Conservation (phyloP, 1,140 invertebrate species). For the Odontomachus brunneus region DNA sequence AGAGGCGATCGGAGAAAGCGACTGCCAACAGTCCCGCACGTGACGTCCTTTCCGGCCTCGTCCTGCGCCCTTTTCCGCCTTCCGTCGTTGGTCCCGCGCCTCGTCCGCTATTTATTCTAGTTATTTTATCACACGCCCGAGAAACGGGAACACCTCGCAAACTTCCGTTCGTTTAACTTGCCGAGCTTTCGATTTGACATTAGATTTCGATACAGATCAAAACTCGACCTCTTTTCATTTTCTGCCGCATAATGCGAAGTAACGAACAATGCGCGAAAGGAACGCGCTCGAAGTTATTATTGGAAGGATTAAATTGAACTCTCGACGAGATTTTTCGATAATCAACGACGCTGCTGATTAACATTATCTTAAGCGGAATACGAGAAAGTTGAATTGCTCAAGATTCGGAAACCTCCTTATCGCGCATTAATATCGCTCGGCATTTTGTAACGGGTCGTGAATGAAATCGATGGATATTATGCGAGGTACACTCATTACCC, state of each 20-base stretch:
- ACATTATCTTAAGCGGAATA: conserved; percentile 9
- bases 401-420: conserved; percentile 35
- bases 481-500: conserved; percentile 36
- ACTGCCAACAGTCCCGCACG: conserved; percentile 78
- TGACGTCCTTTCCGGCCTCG: conserved; percentile 78
- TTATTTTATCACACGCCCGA: conserved; percentile 84
- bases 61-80: conserved; percentile 64
- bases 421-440: conserved; percentile 33
- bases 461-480: conserved; percentile 58
- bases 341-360: background rate
- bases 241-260: background rate
- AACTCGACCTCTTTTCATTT: background rate
- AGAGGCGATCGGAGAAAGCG: conserved; percentile 67
- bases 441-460: conserved; percentile 31
- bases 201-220: conserved; percentile 20
- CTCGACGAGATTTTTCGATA: background rate
- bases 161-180: conserved; percentile 74
- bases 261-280: background rate
- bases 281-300: background rate
- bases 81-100: conserved; percentile 69
- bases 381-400: conserved; percentile 29
- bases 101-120: conserved; percentile 82
- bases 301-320: background rate
- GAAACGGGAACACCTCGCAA: conserved; percentile 80
- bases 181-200: conserved; percentile 28